Conservation (phyloP, 2,797 vertebrate genomes). For the Adrianichthys oophorus region DNA sequence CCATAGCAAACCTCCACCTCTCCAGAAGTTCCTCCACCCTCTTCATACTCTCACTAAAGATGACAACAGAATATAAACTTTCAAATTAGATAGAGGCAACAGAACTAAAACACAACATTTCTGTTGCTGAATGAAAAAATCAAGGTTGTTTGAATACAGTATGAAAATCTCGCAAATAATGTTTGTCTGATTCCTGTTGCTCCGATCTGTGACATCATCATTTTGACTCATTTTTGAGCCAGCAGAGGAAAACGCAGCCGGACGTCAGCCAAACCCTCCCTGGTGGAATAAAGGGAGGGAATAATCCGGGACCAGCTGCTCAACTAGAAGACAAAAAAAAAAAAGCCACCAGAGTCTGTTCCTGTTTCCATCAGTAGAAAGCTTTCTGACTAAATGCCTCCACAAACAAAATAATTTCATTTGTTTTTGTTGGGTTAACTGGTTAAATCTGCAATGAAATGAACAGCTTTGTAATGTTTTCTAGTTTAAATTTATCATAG, state of each 20-base stretch:
- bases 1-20: too few relatives aligned
- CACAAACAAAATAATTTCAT: not conserved
- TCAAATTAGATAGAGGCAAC: too few relatives aligned
- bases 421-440: not conserved
- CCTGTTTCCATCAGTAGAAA: constrained; percentile 16
- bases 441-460: not conserved
- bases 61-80: too few relatives aligned
- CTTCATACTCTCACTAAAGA: too few relatives aligned
- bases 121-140: too few relatives aligned
- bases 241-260: constrained; percentile 39
- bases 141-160: too few relatives aligned
- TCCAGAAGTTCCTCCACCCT: too few relatives aligned
- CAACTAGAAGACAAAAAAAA: constrained; percentile 31
- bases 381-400: not conserved
- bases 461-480: too few relatives aligned
- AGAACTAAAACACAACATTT: too few relatives aligned
- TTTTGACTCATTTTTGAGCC: constrained; percentile 39
- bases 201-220: constrained; percentile 22
- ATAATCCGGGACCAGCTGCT: constrained; percentile 61
- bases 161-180: not conserved
- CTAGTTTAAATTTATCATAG: too few relatives aligned
- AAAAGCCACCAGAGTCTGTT: constrained; percentile 25
- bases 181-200: not conserved
- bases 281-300: constrained; percentile 52
- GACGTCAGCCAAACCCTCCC: constrained; percentile 16